Conservation (phyloP, 2,113 vertebrate genomes). For the pig (Sus scrofa) region T2T-Sscrofa CM000812.6:178923501-178924000, state of each 20-base stretch:
- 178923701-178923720: background rate
- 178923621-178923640: fast-evolving
- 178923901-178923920: too few species aligned
- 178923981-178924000: fast-evolving
- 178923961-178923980: background rate
- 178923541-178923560: background rate
- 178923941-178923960: background rate
- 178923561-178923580: background rate
- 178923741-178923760: background rate
- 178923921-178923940: background rate
- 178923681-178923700: background rate
- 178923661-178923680: background rate
- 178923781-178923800: background rate
- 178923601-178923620: background rate
- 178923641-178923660: background rate
- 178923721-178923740: background rate
- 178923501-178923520: background rate
- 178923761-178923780: background rate
- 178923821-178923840: background rate
- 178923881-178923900: background rate
- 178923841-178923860: background rate
- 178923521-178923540: background rate
- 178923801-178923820: too few species aligned
- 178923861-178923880: background rate
- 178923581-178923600: background rate